These are phyloP conservation scores for Pontoporia blainvillei DNA, from an alignment of 2,113 vertebrate species.

Conservation along the genomic window DNA sequence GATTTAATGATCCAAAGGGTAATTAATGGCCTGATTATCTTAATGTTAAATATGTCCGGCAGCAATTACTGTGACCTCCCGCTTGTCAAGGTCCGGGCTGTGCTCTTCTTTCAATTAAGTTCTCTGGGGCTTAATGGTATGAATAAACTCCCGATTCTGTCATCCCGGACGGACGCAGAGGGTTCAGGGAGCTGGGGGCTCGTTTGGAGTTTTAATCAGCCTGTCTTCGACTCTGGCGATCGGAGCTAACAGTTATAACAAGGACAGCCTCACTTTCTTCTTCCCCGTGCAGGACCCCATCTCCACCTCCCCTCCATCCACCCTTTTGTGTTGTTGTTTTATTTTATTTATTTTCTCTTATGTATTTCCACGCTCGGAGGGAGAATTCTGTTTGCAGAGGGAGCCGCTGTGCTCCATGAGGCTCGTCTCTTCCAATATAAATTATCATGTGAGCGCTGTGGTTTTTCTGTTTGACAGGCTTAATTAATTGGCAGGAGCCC, in stretches of 20 bases:
- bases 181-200: constrained; percentile 86
- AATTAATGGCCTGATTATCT: constrained; percentile 99
- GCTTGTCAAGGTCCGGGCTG: constrained; percentile 99
- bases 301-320: accelerated
- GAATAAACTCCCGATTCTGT: constrained; percentile 90
- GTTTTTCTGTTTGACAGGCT: constrained; percentile 88
- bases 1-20: constrained; percentile 99
- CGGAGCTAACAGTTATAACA: constrained; percentile 85
- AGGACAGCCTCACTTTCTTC: constrained; percentile 85
- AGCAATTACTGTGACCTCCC: constrained; percentile 99
- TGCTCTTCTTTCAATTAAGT: constrained; percentile 97
- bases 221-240: constrained; percentile 82
- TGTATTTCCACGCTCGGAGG: constrained; percentile 68
- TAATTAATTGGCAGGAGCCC: constrained; percentile 91
- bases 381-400: constrained; percentile 71
- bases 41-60: constrained; percentile 99
- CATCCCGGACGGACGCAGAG: constrained; percentile 85
- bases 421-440: constrained; percentile 86
- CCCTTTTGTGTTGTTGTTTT: not conserved
- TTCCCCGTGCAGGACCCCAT: not conserved
- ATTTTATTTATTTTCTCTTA: not conserved
- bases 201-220: constrained; percentile 88
- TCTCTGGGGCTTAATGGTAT: constrained; percentile 93
- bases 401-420: constrained; percentile 50
- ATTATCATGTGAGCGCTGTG: constrained; percentile 87